phyloP scores from a whole-genome alignment of 2,888 invertebrate genomes.

The Cataglyphis livida region DNA sequence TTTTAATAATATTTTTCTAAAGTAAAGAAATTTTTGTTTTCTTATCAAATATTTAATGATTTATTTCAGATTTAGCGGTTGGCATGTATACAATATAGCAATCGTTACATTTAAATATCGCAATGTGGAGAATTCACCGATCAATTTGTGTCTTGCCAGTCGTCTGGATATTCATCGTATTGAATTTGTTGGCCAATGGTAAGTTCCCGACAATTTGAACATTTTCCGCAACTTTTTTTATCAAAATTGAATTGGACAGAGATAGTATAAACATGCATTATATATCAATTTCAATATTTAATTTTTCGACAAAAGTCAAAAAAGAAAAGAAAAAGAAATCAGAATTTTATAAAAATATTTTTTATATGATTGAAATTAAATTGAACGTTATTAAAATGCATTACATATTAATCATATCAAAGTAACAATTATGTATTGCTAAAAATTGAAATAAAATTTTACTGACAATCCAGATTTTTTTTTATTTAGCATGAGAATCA shows the following conservation, averaged over 20 bases:
- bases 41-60: constrained; percentile 18
- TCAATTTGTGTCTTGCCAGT: constrained; percentile 92
- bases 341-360: not conserved
- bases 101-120: constrained; percentile 80
- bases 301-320: not conserved
- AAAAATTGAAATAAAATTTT: not conserved
- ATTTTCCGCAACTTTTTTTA: not conserved
- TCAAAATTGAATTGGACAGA: not conserved
- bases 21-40: not conserved
- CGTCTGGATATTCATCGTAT: constrained; percentile 93
- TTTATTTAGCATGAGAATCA: not conserved
- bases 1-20: not conserved
- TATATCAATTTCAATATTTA: not conserved
- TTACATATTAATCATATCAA: not conserved
- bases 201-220: constrained; percentile 77
- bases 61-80: constrained; percentile 73
- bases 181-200: constrained; percentile 94
- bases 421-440: not conserved
- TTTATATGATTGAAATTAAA: not conserved
- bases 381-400: not conserved
- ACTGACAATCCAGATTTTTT: not conserved
- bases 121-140: constrained; percentile 88
- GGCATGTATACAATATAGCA: constrained; percentile 82
- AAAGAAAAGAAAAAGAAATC: not conserved
- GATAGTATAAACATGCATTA: not conserved